Conservation (phyloP, 2,797 vertebrate species). For the Kryptopterus vitreolus region DNA sequence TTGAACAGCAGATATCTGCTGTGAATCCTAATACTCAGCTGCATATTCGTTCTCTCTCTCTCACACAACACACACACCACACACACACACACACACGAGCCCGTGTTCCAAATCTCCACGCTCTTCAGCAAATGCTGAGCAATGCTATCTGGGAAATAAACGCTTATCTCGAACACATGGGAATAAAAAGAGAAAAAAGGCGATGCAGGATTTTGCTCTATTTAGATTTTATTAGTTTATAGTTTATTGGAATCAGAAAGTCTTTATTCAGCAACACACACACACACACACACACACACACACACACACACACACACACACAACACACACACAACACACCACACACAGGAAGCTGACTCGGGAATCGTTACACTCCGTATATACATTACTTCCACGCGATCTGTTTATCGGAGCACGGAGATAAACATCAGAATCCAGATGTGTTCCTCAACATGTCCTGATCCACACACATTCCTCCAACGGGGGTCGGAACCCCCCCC, state of each 20-base stretch:
- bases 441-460: no score
- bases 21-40: constrained; percentile 55
- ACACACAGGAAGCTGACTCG: neutral
- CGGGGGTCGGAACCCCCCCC: no score
- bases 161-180: constrained; percentile 14
- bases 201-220: neutral
- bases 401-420: no score
- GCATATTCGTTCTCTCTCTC: constrained; percentile 3
- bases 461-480: no score
- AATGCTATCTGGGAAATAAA: constrained; percentile 23
- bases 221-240: constrained; percentile 23
- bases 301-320: neutral
- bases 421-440: neutral
- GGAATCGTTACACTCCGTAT: neutral
- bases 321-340: neutral
- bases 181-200: neutral
- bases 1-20: constrained; percentile 42
- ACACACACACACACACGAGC: constrained; percentile 31
- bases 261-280: constrained; percentile 13
- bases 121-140: constrained; percentile 19
- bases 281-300: neutral
- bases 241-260: constrained; percentile 7
- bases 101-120: constrained; percentile 14
- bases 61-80: constrained; percentile 12
- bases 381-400: neutral